Evolutionary conservation across 2,888 invertebrate genomes (phyloP), one percentile per base, ranked within the genome.

Genomic region (Lochmaea crataegi): DNA sequence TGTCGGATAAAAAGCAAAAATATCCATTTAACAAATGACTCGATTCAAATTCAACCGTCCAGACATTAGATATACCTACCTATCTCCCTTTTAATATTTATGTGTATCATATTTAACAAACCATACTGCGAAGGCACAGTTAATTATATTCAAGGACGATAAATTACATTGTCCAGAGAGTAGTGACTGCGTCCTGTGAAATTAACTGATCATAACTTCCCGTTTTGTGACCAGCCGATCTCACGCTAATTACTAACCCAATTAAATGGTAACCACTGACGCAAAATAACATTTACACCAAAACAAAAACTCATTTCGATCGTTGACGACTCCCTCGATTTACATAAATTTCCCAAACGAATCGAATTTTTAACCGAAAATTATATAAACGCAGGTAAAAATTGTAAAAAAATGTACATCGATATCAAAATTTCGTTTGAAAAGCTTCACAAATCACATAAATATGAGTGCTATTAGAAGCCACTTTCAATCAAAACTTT

Each of bases 141-240:
- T 81, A 83, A 83, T 83, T 83, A 82, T 78, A 76, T 78, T 70
- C 76, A 78, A 75, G 76, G 76, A 80, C 79, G 79, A 82, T 82
- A 82, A 83, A 83, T 83, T 82, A 65, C 53, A 58, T 58, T 65
- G 65, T 65, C 64, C 45, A 58, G 51, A 71, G 58, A 67, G 45
- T 38, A 60, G 58, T 45, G 45, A 58, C 67, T 65, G 48, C 65
- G 65, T 65, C 48, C 81, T 79, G 82, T 76, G 76, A 83, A 84
- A 84, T 83, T 84, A 83, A 82, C 82, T 81, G 82, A 82, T 83
- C 82, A 82, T 82, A 82, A 83, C 81, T 83, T 84, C 82, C 82
- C 79, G 81, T 80, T 80, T 80, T 78, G 80, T 75, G 78, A 80
- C 80, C 77, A 76, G 72, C 77, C 78, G 81, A 82, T 82, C 82